phyloP scores from a whole-genome alignment of 2,888 invertebrate species.

The Caenorhabditis sp. region DNA sequence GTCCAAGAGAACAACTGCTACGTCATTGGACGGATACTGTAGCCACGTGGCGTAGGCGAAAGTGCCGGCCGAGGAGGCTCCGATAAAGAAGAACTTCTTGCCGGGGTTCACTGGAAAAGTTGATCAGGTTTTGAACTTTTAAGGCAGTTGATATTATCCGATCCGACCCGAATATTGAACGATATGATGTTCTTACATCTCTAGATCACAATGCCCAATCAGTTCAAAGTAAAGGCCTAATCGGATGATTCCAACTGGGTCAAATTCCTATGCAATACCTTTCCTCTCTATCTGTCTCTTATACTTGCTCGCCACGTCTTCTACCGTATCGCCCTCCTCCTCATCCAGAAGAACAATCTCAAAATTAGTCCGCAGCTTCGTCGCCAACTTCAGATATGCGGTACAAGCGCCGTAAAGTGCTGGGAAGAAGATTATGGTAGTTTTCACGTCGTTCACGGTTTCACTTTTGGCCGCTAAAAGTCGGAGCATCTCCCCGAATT shows the following conservation, averaged over 20 bases:
- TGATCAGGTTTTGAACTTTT: too few relatives aligned
- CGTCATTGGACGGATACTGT: neutral
- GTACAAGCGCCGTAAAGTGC: slow-evolving; percentile 53
- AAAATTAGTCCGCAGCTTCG: neutral
- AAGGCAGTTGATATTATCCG: too few relatives aligned
- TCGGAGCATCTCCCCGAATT: slow-evolving; percentile 24
- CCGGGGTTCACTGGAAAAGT: neutral
- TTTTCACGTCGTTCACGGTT: neutral
- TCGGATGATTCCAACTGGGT: too few relatives aligned
- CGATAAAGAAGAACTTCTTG: slow-evolving; percentile 33
- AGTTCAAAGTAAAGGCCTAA: too few relatives aligned
- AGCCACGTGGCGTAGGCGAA: slow-evolving; percentile 54
- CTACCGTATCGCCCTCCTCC: slow-evolving; percentile 24
- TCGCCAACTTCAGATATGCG: slow-evolving; percentile 24
- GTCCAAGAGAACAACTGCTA: slow-evolving; percentile 33
- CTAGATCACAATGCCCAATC: too few relatives aligned
- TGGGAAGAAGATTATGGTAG: slow-evolving; percentile 40
- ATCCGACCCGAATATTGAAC: neutral
- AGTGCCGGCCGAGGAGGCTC: slow-evolving; percentile 63
- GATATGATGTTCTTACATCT: too few relatives aligned
- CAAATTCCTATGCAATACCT: too few relatives aligned
- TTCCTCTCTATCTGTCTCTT: slow-evolving; percentile 33
- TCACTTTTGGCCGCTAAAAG: neutral
- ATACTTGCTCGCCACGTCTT: slow-evolving; percentile 19
- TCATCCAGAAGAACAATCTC: slow-evolving; percentile 34